A percentile compares a stretch with the other conserved stretches of the same genome.
phyloP scores from a whole-genome alignment of 2,888 invertebrate species.

The Bibio marci region DNA sequence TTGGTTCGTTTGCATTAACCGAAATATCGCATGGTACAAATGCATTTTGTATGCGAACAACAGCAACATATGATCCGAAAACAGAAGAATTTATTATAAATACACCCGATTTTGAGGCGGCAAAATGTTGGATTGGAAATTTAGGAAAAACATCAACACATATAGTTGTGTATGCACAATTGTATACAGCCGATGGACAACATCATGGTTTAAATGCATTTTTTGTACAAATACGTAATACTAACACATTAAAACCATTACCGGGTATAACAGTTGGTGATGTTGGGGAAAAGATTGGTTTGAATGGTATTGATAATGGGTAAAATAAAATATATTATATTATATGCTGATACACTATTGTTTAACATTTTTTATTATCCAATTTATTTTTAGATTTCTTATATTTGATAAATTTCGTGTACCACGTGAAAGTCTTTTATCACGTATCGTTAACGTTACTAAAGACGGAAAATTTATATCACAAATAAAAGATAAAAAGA shows the following conservation, averaged over 20 bases:
- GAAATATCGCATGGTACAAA: slow-evolving; percentile 87
- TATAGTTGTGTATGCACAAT: slow-evolving; percentile 73
- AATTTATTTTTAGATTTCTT: slow-evolving; percentile 39
- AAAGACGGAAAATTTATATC: slow-evolving; percentile 66
- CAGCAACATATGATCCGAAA: slow-evolving; percentile 60
- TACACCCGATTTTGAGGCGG: slow-evolving; percentile 60
- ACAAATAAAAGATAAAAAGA: slow-evolving; percentile 63
- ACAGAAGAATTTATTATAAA: slow-evolving; percentile 55
- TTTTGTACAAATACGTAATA: slow-evolving; percentile 69
- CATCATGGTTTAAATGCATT: slow-evolving; percentile 73
- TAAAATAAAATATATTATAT: slow-evolving; percentile 19
- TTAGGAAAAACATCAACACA: slow-evolving; percentile 70
- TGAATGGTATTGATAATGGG: slow-evolving; percentile 92
- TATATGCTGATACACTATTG: neutral
- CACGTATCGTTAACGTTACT: slow-evolving; percentile 74
- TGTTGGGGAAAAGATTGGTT: slow-evolving; percentile 79
- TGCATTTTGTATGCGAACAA: slow-evolving; percentile 71
- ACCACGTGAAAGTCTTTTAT: slow-evolving; percentile 61
- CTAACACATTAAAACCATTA: slow-evolving; percentile 47
- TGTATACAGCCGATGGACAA: slow-evolving; percentile 62
- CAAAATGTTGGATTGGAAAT: slow-evolving; percentile 74
- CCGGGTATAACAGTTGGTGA: slow-evolving; percentile 79
- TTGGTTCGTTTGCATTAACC: slow-evolving; percentile 69
- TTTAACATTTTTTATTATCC: neutral
- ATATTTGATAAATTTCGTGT: slow-evolving; percentile 67